Conservation (phyloP, 2,113 vertebrate genomes). For the Acrocephalus kingi region DNA sequence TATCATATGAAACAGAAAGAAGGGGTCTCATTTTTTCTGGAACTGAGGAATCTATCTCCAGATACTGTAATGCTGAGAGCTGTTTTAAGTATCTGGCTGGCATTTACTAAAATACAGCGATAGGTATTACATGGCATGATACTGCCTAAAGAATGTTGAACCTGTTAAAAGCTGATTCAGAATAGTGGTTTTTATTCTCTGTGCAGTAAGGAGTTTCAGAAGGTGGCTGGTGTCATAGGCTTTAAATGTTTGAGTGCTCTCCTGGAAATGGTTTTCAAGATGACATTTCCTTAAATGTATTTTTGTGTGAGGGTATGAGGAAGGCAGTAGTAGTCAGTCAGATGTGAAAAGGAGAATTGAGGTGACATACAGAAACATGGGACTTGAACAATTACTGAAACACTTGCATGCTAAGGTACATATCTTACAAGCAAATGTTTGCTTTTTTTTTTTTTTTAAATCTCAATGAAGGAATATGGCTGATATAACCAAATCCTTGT, state of each 20-base stretch:
- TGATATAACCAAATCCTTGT: not conserved
- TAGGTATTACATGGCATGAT: not conserved
- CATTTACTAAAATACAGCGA: not conserved
- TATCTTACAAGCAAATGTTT: not conserved
- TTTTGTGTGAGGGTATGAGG: not conserved
- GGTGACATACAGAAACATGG: not conserved
- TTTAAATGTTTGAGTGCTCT: not conserved
- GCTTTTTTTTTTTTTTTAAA: not conserved
- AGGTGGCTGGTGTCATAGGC: not conserved
- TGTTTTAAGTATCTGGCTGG: not conserved
- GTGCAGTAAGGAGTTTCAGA: not conserved
- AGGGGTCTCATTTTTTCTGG: not conserved
- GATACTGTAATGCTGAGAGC: not conserved
- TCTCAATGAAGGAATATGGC: not conserved
- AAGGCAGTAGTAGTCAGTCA: not conserved
- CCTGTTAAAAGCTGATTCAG: not conserved
- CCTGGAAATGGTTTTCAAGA: not conserved
- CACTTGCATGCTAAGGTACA: not conserved
- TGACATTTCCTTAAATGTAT: not conserved
- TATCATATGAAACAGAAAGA: not conserved
- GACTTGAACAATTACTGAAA: not conserved
- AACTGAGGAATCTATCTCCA: not conserved
- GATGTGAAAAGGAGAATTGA: not conserved
- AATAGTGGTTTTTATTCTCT: not conserved
- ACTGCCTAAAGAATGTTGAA: not conserved